Evolutionary conservation across 2,113 vertebrate species (phyloP), one percentile per base, ranked within the genome.

Genomic region (Ameiurus melas): DNA sequence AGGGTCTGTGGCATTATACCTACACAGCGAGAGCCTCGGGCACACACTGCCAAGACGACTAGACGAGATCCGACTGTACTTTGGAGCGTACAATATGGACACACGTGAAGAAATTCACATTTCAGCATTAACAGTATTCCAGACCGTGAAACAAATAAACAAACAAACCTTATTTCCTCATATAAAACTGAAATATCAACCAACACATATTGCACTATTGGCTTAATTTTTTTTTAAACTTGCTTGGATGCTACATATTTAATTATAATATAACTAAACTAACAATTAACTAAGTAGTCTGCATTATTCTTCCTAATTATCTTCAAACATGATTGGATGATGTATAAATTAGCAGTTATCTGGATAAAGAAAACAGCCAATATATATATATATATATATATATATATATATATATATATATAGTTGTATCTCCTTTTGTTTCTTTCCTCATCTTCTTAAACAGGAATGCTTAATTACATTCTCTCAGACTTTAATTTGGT

Each of bases 1-100:
- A 85, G 68, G 86, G 83, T 87, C 84, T 30, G 16, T 60, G 71
- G 58, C 71, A 79, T 84, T 62, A 39, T 86, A 90, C 73, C 70
- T 53, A 85, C 84, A 86, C 36, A 68, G 70, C 73, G 33, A 83
- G 73, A 66, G 80, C 86, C 27, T 82, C 13, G n/a, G 78, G 84
- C 80, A 47, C 66, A 39, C 55, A 33, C 82, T 80, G 62, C 79
- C 83, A 66, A 80, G 73, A 62, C 57, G 84, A 43, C 53, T 27
- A 14, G 43, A 55, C 3, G 79, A 68, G 86, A 88, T 77, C 70
- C 30, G 71, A 78, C 22, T 62, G 82, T 57, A 84, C 68, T 77
- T 17, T 36, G 47, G 73, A 68, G 55, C 43, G 43, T 68, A n/a
- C 30, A 88, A 55, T 75, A 82, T 22, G 53, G 51, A n/a, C 12